Evolutionary conservation across 2,113 vertebrate species (phyloP), one percentile per base, ranked within the genome.

Genomic region (Coreoperca whiteheadi): DNA sequence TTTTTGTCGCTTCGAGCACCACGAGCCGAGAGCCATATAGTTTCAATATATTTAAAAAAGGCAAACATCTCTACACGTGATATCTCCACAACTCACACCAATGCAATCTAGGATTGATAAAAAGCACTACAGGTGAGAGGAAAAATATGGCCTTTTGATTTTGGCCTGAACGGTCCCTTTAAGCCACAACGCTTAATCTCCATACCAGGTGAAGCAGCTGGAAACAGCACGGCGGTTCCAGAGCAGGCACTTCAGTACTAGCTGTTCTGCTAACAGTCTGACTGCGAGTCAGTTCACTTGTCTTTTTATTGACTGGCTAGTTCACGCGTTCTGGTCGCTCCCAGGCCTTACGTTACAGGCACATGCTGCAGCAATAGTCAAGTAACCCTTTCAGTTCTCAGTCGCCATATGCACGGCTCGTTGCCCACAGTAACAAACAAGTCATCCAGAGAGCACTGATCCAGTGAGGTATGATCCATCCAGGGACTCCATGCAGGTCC

Each of bases 201-300:
- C 79, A 69, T 20, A 72, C 30, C 83, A 43, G 69, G 64, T 76
- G 77, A 79, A 78, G 83, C 77, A 69, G 83, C 84, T 85, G 65
- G 82, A 86, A 85, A 85, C 88, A 81, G 77, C 83, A 74, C 28
- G 32, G 75, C 48, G 46, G 51, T 85, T 90, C 83, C 91, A 87
- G 81, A 87, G 79, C 92, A 94, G 93, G 93, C 93, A 94, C 91
- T 94, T 94, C 87, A 93, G 87, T 87, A 83, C 88, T 23, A 68
- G 73, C 83, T 69, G 72, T 86, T 76, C 76, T 14, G 63, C 73
- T 5, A 46, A 80, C 54, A 51, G 60, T 76, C 86, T 59, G 66
- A 89, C 76, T 70, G 64, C 43, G 66, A 16, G 51, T 60, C 82
- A 54, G 75, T 75, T 86, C 87, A 83, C 85, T 51, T 81, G 73